Evolutionary conservation across 2,113 vertebrate species (phyloP).

Genomic region (Phalacrocorax pelagicus): DNA sequence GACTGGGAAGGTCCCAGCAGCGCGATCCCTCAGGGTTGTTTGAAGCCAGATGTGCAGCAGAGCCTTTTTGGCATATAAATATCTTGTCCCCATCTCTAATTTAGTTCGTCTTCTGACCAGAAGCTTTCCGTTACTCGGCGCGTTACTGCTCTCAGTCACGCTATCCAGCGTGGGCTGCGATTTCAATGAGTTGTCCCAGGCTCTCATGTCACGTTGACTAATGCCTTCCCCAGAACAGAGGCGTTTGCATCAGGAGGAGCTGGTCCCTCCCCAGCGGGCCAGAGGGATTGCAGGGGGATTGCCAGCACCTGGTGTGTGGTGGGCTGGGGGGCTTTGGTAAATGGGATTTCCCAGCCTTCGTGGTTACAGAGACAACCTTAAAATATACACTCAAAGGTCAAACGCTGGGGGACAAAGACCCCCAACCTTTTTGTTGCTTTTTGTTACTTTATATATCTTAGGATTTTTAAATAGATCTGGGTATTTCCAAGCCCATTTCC

Average conservation of each 20-base stretch:
- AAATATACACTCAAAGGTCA: neutral
- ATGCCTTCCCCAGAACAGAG: neutral
- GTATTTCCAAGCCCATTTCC: neutral
- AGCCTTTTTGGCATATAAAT: neutral
- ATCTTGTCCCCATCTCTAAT: neutral
- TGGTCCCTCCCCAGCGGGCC: rapidly evolving
- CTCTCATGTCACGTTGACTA: neutral
- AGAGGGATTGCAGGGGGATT: neutral
- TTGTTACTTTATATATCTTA: neutral
- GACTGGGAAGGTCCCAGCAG: neutral
- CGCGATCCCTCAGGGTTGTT: neutral
- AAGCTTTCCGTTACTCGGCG: neutral
- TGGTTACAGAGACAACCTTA: neutral
- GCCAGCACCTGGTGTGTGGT: neutral
- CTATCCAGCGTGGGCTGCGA: neutral
- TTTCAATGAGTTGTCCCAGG: neutral
- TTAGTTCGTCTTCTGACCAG: neutral
- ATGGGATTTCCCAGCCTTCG: neutral
- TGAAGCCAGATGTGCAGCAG: neutral
- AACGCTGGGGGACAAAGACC: neutral
- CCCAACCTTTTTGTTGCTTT: neutral
- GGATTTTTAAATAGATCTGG: neutral
- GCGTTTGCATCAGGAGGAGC: neutral
- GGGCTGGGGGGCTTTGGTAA: neutral
- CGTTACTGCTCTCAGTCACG: neutral